A percentile compares a stretch with the other conserved stretches of the same genome.
phyloP scores from a whole-genome alignment of 92 coral and sea anemone species.

The Nematostella vectensis region DNA sequence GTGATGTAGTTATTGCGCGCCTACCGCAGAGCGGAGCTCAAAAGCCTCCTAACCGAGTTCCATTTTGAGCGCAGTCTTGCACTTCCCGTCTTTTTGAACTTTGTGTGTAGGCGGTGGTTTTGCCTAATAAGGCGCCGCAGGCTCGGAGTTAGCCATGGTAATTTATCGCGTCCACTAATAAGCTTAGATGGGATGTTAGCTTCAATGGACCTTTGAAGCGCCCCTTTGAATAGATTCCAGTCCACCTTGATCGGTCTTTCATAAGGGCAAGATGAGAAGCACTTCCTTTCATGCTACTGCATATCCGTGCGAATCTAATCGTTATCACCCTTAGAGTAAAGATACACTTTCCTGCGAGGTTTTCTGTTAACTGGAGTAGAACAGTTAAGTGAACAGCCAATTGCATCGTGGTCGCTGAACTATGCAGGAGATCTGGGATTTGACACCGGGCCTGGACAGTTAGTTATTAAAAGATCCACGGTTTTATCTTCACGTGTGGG shows the following conservation, averaged over 20 bases:
- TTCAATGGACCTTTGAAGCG: constrained; percentile 14
- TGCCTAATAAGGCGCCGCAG: constrained; percentile 29
- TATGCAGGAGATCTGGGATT: constrained; percentile 10
- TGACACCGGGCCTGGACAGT: neutral
- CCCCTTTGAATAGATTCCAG: constrained; percentile 22
- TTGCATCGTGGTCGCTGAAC: constrained; percentile 42
- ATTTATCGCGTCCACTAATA: constrained; percentile 33
- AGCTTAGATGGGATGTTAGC: constrained; percentile 23
- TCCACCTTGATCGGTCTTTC: constrained; percentile 21
- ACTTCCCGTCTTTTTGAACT: constrained; percentile 24
- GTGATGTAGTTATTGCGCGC: constrained; percentile 28
- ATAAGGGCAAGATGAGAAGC: constrained; percentile 5
- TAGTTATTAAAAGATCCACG: constrained; percentile 27
- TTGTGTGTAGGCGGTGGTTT: constrained; percentile 26
- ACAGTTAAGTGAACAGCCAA: constrained; percentile 4
- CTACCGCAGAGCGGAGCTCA: constrained; percentile 4
- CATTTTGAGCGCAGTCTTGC: constrained; percentile 10
- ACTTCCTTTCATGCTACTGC: neutral
- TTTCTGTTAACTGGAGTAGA: neutral
- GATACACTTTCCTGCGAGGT: constrained; percentile 3
- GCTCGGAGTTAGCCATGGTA: constrained; percentile 26
- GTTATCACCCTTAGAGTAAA: neutral
- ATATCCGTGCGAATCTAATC: constrained; percentile 1
- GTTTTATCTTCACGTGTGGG: constrained; percentile 35
- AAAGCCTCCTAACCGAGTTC: constrained; percentile 8